A percentile compares a stretch with the other conserved stretches of the same genome.
phyloP scores from a whole-genome alignment of 2,113 vertebrate species.

The Oncorhynchus gorbuscha region DNA sequence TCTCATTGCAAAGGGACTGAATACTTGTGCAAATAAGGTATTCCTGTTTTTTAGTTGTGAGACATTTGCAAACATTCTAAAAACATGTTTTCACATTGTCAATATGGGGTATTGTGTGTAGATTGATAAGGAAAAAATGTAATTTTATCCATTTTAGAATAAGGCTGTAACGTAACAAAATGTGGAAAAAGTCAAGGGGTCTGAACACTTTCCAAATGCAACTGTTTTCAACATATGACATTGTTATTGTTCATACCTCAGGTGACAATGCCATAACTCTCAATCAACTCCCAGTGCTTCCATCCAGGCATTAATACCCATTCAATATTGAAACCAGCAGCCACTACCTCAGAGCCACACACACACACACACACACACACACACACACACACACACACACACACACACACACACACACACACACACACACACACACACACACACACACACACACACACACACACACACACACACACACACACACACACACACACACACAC shows the following conservation, averaged over 20 bases:
- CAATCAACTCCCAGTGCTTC: slow-evolving; percentile 63
- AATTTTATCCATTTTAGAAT: too few species aligned
- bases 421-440: slow-evolving; percentile 7
- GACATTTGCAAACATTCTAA: too few species aligned
- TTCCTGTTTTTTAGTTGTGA: too few species aligned
- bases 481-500: slow-evolving; percentile 11
- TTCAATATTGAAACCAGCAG: slow-evolving; percentile 41
- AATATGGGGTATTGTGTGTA: too few species aligned
- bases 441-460: slow-evolving; percentile 1
- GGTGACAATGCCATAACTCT: slow-evolving; percentile 61
- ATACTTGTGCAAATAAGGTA: too few species aligned
- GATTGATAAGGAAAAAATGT: too few species aligned
- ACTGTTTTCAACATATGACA: background rate
- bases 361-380: background rate
- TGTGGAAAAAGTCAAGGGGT: too few species aligned
- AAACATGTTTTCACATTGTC: too few species aligned
- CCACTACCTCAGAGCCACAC: background rate
- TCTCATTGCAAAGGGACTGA: too few species aligned
- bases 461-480: too few species aligned
- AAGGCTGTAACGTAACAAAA: too few species aligned
- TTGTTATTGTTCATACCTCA: slow-evolving; percentile 43
- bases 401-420: background rate
- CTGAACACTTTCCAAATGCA: too few species aligned
- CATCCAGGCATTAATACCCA: slow-evolving; percentile 54
- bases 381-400: background rate